Evolutionary conservation across 2,113 vertebrate genomes (phyloP).

Genomic region (Elanus axillaris): DNA sequence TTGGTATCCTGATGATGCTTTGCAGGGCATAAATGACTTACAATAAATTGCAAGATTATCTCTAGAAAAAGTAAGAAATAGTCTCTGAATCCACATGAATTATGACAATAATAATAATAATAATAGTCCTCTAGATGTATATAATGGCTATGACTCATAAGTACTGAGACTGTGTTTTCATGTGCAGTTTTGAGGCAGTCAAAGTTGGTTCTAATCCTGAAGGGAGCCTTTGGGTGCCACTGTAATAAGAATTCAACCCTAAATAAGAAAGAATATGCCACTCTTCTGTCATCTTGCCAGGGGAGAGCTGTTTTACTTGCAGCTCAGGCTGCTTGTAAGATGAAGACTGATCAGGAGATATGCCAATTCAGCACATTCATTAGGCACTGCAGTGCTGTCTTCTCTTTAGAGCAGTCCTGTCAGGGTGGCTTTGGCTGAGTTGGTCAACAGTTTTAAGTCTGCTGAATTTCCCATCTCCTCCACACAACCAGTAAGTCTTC

Average conservation of each 20-base stretch:
- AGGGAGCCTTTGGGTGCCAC: neutral
- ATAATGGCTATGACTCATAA: neutral
- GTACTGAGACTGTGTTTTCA: neutral
- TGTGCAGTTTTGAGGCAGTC: neutral
- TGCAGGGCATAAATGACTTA: neutral
- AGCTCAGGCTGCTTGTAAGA: neutral
- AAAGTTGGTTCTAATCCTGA: neutral
- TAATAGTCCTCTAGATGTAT: neutral
- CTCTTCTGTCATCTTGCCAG: neutral
- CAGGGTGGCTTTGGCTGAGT: neutral
- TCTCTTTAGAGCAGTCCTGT: neutral
- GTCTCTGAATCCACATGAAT: neutral
- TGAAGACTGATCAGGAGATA: neutral
- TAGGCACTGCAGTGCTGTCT: neutral
- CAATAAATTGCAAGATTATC: neutral
- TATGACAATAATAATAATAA: neutral
- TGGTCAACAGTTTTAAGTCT: neutral
- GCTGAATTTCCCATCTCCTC: neutral
- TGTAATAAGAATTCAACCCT: neutral
- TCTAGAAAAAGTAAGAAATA: neutral
- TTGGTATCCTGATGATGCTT: neutral
- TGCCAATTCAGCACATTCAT: neutral
- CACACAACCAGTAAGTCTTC: neutral
- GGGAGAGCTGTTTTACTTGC: neutral
- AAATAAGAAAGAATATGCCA: neutral